Evolutionary conservation across 2,113 vertebrate genomes (phyloP).

Genomic region (Ailurus styani): DNA sequence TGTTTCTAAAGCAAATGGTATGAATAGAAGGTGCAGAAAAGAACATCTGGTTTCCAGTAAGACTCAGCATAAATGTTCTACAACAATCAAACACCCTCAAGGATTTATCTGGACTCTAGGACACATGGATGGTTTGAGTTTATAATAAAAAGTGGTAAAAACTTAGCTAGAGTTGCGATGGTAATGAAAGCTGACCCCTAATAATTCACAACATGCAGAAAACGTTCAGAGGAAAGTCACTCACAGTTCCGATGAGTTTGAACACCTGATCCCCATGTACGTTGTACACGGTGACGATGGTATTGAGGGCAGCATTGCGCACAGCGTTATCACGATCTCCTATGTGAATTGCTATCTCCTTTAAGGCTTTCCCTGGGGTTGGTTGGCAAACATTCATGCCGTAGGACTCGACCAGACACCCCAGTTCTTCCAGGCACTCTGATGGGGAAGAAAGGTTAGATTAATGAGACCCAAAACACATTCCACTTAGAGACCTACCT

Average conservation of each 20-base stretch:
- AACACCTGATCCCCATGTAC: slow-evolving; percentile 96
- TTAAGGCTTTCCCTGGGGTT: slow-evolving; percentile 94
- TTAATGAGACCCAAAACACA: not conserved
- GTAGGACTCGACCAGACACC: slow-evolving; percentile 93
- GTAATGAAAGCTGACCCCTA: slow-evolving; percentile 1
- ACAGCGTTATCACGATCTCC: slow-evolving; percentile 96
- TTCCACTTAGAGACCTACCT: not conserved
- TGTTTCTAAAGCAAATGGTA: not conserved
- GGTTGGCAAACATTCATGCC: slow-evolving; percentile 98
- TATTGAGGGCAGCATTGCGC: slow-evolving; percentile 96
- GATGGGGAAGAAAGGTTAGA: slow-evolving; percentile 38
- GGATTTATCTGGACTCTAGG: not conserved
- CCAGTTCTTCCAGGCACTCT: slow-evolving; percentile 98
- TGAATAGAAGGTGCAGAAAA: slow-evolving; percentile 16
- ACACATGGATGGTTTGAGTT: not conserved
- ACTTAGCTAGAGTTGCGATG: not conserved
- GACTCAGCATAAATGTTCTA: not conserved
- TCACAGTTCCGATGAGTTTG: slow-evolving; percentile 98
- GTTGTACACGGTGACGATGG: slow-evolving; percentile 95
- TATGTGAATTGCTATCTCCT: slow-evolving; percentile 96
- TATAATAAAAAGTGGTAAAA: not conserved
- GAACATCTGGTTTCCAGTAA: slow-evolving; percentile 3
- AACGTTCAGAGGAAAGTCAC: slow-evolving; percentile 64
- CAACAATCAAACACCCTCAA: not conserved
- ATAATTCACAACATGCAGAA: not conserved